Evolutionary conservation across 2,888 invertebrate species (phyloP).

Genomic region (Leptogaster cylindrica): DNA sequence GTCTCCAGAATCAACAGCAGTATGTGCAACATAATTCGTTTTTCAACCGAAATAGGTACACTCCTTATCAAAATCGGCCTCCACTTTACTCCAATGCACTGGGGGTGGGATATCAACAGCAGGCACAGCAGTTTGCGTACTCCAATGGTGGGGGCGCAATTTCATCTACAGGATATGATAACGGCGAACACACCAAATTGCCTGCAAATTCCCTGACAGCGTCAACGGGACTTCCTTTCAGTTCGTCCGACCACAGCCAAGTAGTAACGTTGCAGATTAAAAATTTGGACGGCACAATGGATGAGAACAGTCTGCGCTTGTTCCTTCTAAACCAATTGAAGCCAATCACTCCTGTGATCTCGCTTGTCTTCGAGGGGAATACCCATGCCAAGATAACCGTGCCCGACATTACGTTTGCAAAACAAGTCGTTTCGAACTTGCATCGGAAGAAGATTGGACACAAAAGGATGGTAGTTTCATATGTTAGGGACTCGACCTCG

Average conservation of each 20-base stretch:
- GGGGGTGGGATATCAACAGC: slow-evolving; percentile 49
- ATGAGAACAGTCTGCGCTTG: slow-evolving; percentile 57
- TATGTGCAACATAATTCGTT: slow-evolving; percentile 47
- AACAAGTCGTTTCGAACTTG: slow-evolving; percentile 77
- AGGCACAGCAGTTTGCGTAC: slow-evolving; percentile 53
- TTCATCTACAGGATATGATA: neutral
- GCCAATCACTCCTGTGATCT: slow-evolving; percentile 61
- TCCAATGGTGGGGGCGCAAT: slow-evolving; percentile 50
- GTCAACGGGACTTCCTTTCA: neutral
- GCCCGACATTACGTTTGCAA: slow-evolving; percentile 63
- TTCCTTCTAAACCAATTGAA: slow-evolving; percentile 59
- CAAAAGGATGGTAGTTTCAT: slow-evolving; percentile 78
- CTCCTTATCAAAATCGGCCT: slow-evolving; percentile 56
- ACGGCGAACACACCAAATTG: neutral
- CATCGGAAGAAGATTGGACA: slow-evolving; percentile 82
- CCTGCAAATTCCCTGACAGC: neutral
- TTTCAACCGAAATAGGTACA: slow-evolving; percentile 58
- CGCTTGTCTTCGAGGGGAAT: slow-evolving; percentile 59
- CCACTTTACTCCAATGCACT: slow-evolving; percentile 49
- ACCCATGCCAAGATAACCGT: slow-evolving; percentile 61
- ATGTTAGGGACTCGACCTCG: slow-evolving; percentile 67
- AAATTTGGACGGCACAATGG: slow-evolving; percentile 61
- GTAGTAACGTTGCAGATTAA: slow-evolving; percentile 59
- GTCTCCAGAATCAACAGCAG: too few relatives aligned
- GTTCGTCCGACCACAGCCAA: slow-evolving; percentile 1